phyloP scores from a whole-genome alignment of 2,888 invertebrate species.

The Epirrhoe alternata region DNA sequence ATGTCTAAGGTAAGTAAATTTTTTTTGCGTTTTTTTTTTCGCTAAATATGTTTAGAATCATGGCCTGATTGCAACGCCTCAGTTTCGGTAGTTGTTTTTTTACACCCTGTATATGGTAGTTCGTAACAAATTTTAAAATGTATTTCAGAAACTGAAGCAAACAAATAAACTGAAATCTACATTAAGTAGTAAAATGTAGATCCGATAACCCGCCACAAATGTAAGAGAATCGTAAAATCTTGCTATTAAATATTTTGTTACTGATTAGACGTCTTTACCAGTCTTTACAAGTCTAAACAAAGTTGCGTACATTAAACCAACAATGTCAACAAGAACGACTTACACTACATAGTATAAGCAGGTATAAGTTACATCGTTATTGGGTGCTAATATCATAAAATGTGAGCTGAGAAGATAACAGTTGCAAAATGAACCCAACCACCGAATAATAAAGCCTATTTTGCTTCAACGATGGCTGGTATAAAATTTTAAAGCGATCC shows the following conservation, averaged over 20 bases:
- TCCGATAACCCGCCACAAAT: no score
- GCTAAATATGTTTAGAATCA: no score
- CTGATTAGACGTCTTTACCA: neutral
- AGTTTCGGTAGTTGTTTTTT: no score
- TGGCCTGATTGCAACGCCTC: no score
- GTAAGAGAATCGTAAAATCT: neutral
- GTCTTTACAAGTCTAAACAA: conserved; percentile 7
- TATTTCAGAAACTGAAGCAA: no score
- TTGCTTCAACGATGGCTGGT: conserved; percentile 1
- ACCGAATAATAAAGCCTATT: conserved; percentile 10
- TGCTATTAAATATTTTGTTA: neutral
- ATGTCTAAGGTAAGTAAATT: no score
- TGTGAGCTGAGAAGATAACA: conserved; percentile 7
- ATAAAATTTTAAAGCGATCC: conserved; percentile 28
- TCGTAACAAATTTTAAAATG: no score
- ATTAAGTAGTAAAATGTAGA: no score
- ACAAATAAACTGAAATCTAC: no score
- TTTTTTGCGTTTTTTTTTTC: no score
- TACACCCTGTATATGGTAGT: no score
- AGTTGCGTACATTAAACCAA: conserved; percentile 20
- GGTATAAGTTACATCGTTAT: conserved; percentile 21
- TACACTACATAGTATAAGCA: conserved; percentile 14
- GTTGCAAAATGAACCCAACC: conserved; percentile 18
- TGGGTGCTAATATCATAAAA: conserved; percentile 31
- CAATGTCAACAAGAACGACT: conserved; percentile 25